Evolutionary conservation across 1,140 invertebrate genomes (phyloP).

Genomic region (Myzus persicae): DNA sequence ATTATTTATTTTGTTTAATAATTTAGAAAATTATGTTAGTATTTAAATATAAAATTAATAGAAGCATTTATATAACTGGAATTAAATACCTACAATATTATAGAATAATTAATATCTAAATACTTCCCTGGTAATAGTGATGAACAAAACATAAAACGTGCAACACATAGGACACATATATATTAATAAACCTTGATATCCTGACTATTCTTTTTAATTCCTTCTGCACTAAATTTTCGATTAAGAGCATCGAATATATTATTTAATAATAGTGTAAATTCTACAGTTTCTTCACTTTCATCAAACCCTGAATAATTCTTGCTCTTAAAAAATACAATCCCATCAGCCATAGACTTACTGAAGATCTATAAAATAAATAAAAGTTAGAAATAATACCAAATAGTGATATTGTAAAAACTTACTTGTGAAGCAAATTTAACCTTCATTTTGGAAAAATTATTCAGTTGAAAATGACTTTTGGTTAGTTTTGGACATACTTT

Average conservation of each 20-base stretch:
- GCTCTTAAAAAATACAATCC: neutral
- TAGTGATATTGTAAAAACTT: too few relatives aligned
- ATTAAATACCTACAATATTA: neutral
- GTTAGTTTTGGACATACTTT: too few relatives aligned
- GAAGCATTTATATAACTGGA: neutral
- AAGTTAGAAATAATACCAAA: neutral
- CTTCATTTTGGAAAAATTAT: too few relatives aligned
- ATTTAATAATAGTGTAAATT: neutral
- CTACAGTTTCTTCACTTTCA: constrained; percentile 15
- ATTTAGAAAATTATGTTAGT: neutral
- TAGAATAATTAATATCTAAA: neutral
- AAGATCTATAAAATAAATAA: neutral
- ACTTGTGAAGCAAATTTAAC: too few relatives aligned
- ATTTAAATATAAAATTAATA: neutral
- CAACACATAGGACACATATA: neutral
- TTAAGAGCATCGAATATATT: neutral
- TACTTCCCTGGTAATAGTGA: neutral
- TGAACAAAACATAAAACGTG: neutral
- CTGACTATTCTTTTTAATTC: neutral
- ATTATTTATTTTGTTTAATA: neutral
- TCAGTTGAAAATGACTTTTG: too few relatives aligned
- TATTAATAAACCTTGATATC: constrained; percentile 4
- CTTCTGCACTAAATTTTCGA: neutral
- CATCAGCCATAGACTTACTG: constrained; percentile 6
- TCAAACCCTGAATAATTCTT: neutral